phyloP scores from a whole-genome alignment of 2,888 invertebrate genomes.

The Bedellia somnulentella region DNA sequence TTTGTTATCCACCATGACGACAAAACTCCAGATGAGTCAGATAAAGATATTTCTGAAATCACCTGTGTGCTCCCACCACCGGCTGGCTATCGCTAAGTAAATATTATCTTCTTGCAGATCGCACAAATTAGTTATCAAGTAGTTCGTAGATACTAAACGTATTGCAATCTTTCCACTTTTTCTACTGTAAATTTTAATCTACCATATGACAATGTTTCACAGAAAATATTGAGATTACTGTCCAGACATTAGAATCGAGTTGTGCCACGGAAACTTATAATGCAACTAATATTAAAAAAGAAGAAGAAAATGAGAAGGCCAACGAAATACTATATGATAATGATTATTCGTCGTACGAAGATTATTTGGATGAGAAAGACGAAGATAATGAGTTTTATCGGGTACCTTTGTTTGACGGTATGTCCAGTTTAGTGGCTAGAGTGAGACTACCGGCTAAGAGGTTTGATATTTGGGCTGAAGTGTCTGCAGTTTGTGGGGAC shows the following conservation, averaged over 20 bases:
- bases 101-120: conserved; percentile 18
- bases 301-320: conserved; percentile 16
- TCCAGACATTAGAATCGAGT: no score
- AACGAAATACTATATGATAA: conserved; percentile 27
- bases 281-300: conserved; percentile 18
- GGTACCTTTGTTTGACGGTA: conserved; percentile 43
- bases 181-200: conserved; percentile 2
- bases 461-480: conserved; percentile 51
- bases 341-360: conserved; percentile 24
- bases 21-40: conserved; percentile 27
- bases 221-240: no score
- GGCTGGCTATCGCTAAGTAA: conserved; percentile 44
- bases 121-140: conserved; percentile 13
- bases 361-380: conserved; percentile 26
- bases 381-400: conserved; percentile 24
- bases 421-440: conserved; percentile 35
- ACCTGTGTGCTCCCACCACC: conserved; percentile 50
- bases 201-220: conserved; percentile 1
- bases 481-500: conserved; percentile 37
- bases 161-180: not conserved
- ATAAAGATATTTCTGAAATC: no score
- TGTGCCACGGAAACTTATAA: conserved; percentile 1
- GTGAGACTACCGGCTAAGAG: conserved; percentile 36
- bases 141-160: conserved; percentile 2
- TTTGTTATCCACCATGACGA: not conserved